These are phyloP conservation scores for Anoplius nigerrimus DNA, from an alignment of 2,888 invertebrate genomes.

Conservation along the genomic window DNA sequence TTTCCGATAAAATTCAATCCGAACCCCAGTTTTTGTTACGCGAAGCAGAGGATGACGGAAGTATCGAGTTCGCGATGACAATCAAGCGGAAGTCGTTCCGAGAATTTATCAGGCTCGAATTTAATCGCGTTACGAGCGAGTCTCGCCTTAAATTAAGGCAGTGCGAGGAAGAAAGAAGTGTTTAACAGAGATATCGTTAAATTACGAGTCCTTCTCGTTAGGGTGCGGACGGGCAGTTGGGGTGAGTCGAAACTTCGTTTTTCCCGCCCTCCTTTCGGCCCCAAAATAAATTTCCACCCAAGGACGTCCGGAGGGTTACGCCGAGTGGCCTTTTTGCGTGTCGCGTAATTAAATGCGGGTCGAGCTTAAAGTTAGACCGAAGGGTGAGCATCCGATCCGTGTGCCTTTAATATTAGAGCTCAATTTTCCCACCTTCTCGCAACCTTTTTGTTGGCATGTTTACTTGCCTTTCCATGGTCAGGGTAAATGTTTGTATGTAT, in stretches of 20 bases:
- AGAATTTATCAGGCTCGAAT: too few relatives aligned
- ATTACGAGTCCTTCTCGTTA: conserved; percentile 35
- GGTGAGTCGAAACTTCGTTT: conserved; percentile 32
- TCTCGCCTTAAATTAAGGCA: conserved; percentile 35
- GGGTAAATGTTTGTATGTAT: too few relatives aligned
- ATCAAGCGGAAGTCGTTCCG: too few relatives aligned
- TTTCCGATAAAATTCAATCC: too few relatives aligned
- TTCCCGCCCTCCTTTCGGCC: conserved; percentile 44
- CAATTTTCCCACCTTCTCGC: too few relatives aligned
- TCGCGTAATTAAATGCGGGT: conserved; percentile 46
- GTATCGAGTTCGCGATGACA: too few relatives aligned
- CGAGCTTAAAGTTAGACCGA: conserved; percentile 25
- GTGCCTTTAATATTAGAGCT: not conserved
- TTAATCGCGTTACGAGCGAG: too few relatives aligned
- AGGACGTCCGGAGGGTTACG: conserved; percentile 42
- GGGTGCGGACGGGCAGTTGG: conserved; percentile 27
- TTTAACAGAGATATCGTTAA: conserved; percentile 46
- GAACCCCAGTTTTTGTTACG: too few relatives aligned
- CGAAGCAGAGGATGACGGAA: too few relatives aligned
- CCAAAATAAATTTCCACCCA: conserved; percentile 47
- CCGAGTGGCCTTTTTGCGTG: conserved; percentile 38
- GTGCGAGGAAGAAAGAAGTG: conserved; percentile 43
- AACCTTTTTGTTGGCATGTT: too few relatives aligned
- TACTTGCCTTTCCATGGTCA: too few relatives aligned
- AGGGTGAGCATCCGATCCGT: conserved; percentile 10